A percentile compares a stretch with the other conserved stretches of the same genome.
phyloP scores from a whole-genome alignment of 1,140 invertebrate genomes.

The Arion vulgaris region DNA sequence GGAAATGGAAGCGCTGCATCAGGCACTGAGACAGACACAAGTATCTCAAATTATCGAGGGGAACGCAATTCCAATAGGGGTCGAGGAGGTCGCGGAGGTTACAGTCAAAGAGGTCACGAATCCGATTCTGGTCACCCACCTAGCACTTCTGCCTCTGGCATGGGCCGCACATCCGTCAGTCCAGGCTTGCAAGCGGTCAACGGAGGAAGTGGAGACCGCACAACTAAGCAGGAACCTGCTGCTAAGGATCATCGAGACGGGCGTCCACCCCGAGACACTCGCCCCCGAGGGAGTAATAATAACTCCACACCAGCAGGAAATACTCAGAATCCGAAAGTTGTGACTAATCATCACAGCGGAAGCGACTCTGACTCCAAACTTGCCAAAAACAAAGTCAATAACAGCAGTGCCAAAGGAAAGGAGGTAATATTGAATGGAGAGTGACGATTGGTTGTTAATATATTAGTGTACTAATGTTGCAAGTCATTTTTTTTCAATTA shows the following conservation, averaged over 20 bases:
- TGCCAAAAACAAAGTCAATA: constrained; percentile 50
- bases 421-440: constrained; percentile 66
- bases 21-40: constrained; percentile 69
- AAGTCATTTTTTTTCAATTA: neutral
- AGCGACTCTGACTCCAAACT: constrained; percentile 61
- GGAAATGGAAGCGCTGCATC: constrained; percentile 63
- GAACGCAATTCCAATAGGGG: constrained; percentile 35
- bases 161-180: constrained; percentile 22
- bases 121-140: constrained; percentile 23
- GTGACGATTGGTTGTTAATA: constrained; percentile 35
- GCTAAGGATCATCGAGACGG: constrained; percentile 35
- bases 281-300: constrained; percentile 51
- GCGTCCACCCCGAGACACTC: constrained; percentile 12
- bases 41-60: constrained; percentile 62
- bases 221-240: constrained; percentile 28
- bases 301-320: constrained; percentile 7
- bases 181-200: constrained; percentile 35
- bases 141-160: constrained; percentile 30
- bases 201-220: constrained; percentile 40
- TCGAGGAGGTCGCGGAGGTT: constrained; percentile 18
- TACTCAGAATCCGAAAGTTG: neutral
- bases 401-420: constrained; percentile 43
- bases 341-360: constrained; percentile 54
- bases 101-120: constrained; percentile 31
- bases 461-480: neutral